phyloP scores from a whole-genome alignment of 1,140 invertebrate genomes.

The Harpegnathos saltator region DNA sequence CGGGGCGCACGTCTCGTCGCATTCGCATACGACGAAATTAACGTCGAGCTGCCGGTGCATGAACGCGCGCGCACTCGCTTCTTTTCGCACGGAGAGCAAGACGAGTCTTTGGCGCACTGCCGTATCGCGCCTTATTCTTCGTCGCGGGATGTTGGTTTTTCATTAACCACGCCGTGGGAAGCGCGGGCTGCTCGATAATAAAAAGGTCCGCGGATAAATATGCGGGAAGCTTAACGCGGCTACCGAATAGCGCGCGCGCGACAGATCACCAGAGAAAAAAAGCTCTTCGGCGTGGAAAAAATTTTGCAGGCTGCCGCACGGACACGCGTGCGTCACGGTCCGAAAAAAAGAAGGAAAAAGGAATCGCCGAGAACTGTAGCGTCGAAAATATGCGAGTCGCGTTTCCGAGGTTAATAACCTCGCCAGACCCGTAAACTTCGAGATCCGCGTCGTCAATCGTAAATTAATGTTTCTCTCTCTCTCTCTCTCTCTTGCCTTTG shows the following conservation, averaged over 20 bases:
- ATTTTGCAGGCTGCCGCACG: not conserved
- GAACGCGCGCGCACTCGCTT: not conserved
- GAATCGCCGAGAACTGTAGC: not conserved
- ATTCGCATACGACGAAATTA: constrained; percentile 35
- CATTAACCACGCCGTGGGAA: constrained; percentile 52
- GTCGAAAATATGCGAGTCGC: not conserved
- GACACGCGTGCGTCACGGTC: not conserved
- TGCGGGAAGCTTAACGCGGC: constrained; percentile 38
- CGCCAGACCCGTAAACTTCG: too few species aligned
- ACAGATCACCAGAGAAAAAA: constrained; percentile 19
- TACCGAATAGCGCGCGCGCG: constrained; percentile 12
- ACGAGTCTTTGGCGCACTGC: constrained; percentile 19
- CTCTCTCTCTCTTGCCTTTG: too few species aligned
- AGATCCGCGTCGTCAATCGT: too few species aligned
- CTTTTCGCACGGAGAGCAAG: constrained; percentile 1
- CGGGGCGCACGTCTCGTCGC: not conserved
- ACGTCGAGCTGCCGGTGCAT: not conserved
- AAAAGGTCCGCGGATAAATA: constrained; percentile 56
- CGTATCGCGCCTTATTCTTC: constrained; percentile 35
- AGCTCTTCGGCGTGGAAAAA: not conserved
- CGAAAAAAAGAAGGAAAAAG: constrained; percentile 28
- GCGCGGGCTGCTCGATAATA: constrained; percentile 42
- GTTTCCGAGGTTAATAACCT: too few species aligned
- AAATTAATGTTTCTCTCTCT: not conserved
- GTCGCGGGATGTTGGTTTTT: constrained; percentile 61